phyloP scores from a whole-genome alignment of 2,888 invertebrate genomes.

The Buathra laborator region DNA sequence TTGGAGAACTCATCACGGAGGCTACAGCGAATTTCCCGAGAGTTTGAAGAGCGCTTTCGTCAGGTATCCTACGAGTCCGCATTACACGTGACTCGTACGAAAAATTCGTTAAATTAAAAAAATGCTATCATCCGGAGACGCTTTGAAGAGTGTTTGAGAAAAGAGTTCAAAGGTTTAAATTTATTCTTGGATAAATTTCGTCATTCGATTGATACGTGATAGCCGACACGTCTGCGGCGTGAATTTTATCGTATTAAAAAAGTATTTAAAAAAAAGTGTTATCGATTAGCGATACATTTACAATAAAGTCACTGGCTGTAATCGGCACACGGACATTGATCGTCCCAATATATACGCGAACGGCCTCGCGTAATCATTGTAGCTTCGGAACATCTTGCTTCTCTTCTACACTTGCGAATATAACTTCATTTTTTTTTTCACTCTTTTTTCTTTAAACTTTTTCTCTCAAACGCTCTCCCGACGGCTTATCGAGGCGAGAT shows the following conservation, averaged over 20 bases:
- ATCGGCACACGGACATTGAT: conserved; percentile 29
- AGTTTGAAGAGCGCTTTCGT: conserved; percentile 81
- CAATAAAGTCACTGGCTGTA: conserved; percentile 30
- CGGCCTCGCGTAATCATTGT: conserved; percentile 23
- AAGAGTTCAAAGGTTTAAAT: not conserved
- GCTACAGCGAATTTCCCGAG: conserved; percentile 66
- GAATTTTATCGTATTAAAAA: conserved; percentile 62
- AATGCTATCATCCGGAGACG: not conserved
- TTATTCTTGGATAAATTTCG: conserved; percentile 1
- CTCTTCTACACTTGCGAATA: conserved; percentile 22
- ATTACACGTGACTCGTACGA: conserved; percentile 74
- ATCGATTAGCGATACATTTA: conserved; percentile 37
- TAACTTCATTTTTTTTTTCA: conserved; percentile 49
- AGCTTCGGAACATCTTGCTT: conserved; percentile 28
- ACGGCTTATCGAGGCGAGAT: conserved; percentile 75
- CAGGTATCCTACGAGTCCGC: conserved; percentile 81
- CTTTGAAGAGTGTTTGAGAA: not conserved
- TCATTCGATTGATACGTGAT: conserved; percentile 63
- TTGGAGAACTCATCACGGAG: conserved; percentile 73
- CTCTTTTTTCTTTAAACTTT: conserved; percentile 46
- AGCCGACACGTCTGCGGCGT: conserved; percentile 63
- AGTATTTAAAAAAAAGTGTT: conserved; percentile 13
- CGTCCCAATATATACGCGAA: conserved; percentile 5
- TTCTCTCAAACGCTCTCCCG: conserved; percentile 53
- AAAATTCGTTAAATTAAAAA: conserved; percentile 37